Conservation (phyloP, 2,797 vertebrate genomes). For the Centroberyx gerrardi region DNA sequence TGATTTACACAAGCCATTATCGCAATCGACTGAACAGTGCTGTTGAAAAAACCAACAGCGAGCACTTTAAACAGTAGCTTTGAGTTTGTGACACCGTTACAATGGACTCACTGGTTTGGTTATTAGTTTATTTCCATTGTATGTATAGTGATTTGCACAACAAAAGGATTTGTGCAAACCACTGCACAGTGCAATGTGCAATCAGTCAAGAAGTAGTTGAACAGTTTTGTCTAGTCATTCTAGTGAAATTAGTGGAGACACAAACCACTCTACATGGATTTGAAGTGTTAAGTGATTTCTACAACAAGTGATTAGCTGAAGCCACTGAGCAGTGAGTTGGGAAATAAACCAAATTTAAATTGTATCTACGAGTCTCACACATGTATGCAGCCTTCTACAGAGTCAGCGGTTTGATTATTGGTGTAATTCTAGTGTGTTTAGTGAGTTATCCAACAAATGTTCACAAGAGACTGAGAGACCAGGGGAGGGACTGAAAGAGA, state of each 20-base stretch:
- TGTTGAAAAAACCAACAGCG: neutral
- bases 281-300: conserved; percentile 47
- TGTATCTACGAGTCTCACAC: neutral
- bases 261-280: conserved; percentile 5
- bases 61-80: neutral
- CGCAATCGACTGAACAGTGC: neutral
- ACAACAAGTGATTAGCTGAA: conserved; percentile 29
- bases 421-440: too few relatives aligned
- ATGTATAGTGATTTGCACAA: conserved; percentile 5
- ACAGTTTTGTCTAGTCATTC: too few relatives aligned
- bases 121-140: neutral
- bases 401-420: too few relatives aligned
- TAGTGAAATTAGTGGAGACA: neutral
- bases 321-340: too few relatives aligned
- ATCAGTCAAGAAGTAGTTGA: neutral
- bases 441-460: too few relatives aligned
- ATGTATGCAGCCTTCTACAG: too few relatives aligned
- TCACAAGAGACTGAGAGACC: too few relatives aligned
- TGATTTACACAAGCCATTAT: conserved; percentile 4
- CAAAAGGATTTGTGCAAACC: neutral
- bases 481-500: too few relatives aligned
- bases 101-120: neutral
- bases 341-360: too few relatives aligned
- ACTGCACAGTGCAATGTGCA: neutral
- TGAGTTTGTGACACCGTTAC: neutral